Evolutionary conservation across 2,797 vertebrate genomes (phyloP), one percentile per base, ranked within the genome.

Genomic region (Coregonus suidteri): DNA sequence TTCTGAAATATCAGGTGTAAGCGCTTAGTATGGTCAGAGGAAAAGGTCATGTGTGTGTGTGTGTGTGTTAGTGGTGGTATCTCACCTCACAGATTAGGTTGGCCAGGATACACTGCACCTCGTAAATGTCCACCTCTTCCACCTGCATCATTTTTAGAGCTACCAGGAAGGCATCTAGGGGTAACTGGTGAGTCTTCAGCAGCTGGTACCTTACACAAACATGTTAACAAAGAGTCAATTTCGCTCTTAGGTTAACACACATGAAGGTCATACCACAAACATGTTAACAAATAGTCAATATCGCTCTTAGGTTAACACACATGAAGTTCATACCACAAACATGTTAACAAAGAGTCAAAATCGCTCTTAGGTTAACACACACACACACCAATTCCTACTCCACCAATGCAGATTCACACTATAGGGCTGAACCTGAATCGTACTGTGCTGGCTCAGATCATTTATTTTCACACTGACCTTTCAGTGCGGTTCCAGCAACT

Each of bases 31-130:
- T 66, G 56, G 30, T 3, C 51, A 0, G 35, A 64, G 37, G 1
- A 14, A 9, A 41, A 54, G 6, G 20, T 34, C 31, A 34, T n/a
- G 7, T 64, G 11, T 30, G 37, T 37, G 52, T 47, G 99, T 86
- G 41, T 53, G n/a, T n/a, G 30, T 35, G 34, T 9, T 7, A 7
- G 25, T 25, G 25, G 25, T 25, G 25, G 34, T 52, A 65, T 78
- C 93, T 77, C 85, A 99, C 98, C 97, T 98, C 96, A 87, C 97
- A 98, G 79, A 99, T 99, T 56, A 99, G 95, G 88, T 99, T 99
- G 70, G 97, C 97, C 82, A 99, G 91, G 89, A 99, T 95, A 80
- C 98, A 99, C 90, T 99, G 97, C 71, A 98, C 97, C 89, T 99
- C 98, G 31, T 98, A 97, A 0, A 97, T 92, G 91, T 99, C 98